Evolutionary conservation across 1,140 invertebrate species (phyloP), one percentile per base, ranked within the genome.

Genomic region (Anadara kagoshimensis): DNA sequence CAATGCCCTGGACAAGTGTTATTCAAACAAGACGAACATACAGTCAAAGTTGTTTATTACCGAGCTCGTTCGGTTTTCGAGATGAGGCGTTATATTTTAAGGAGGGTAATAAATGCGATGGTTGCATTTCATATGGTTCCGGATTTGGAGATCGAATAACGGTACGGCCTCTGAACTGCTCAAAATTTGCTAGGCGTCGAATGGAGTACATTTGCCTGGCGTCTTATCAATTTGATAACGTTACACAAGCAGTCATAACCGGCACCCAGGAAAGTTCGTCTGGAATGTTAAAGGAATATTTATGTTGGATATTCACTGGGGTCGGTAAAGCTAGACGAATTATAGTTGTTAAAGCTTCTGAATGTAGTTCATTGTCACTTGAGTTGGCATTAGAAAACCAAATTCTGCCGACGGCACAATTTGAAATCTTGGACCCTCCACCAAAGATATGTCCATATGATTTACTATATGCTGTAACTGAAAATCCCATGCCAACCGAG

Each of bases 181-280:
- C 66, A 22, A 20, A 65, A 22, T 41, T 44, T 1, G 18, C 53
- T 11, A n/a, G 5, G 7, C 22, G 24, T 41, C 16, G 16, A 20
- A 64, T 63, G 3, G 41, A 64, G 22, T 69, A 75, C 24, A 20
- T 75, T 5, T 75, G 73, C 58, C 11, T 69, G 20, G 66, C 67
- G 20, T 51, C 73, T 1, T 47, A 63, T 47, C 24, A 69, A 41
- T 58, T 69, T 44, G 53, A 63, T 43, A 61, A 63, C 24, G 58
- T 61, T 20, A 65, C 66, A 10, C 43, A 41, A 4, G 59, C 61
- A 4, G 61, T 75, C 7, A 47, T 75, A 7, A 75, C 73, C 8
- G 61, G 62, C 2, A 64, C 62, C 1, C 12, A n/a, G n/a, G 24
- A 8, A 7, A 36, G 16, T 20, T 18, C 11, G 36, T n/a, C 11